phyloP scores from a whole-genome alignment of 2,797 vertebrate species.

The Girardinus metallicus region DNA sequence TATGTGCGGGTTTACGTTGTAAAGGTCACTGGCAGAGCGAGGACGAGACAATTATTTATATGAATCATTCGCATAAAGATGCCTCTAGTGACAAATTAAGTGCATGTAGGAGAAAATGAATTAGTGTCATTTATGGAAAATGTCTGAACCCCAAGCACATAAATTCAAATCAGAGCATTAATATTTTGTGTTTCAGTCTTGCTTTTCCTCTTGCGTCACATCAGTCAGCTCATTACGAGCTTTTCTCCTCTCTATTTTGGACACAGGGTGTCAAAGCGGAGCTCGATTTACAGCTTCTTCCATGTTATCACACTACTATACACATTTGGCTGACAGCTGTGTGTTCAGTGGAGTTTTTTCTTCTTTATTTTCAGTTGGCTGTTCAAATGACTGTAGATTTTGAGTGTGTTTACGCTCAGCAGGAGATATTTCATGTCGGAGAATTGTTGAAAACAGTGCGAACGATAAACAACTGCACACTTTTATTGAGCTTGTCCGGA shows the following conservation, averaged over 20 bases:
- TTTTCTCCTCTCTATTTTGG: constrained; percentile 10
- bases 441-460: neutral
- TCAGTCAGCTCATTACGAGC: neutral
- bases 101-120: constrained; percentile 31
- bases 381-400: constrained; percentile 34
- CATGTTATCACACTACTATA: constrained; percentile 8
- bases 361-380: constrained; percentile 11
- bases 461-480: constrained; percentile 20
- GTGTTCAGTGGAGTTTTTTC: neutral
- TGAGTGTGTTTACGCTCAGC: constrained; percentile 32
- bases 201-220: constrained; percentile 14
- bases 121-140: constrained; percentile 54
- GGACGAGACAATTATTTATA: constrained; percentile 61
- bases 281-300: constrained; percentile 18
- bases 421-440: constrained; percentile 34
- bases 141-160: constrained; percentile 17
- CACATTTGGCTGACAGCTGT: constrained; percentile 17
- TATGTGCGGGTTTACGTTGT: constrained; percentile 5
- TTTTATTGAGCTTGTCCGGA: constrained; percentile 22
- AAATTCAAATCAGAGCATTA: constrained; percentile 32
- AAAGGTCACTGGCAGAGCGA: constrained; percentile 60
- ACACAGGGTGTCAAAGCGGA: constrained; percentile 8
- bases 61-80: constrained; percentile 63
- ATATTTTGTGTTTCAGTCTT: constrained; percentile 16
- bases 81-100: constrained; percentile 67